These are phyloP conservation scores for Vidua chalybeata DNA, from an alignment of 2,113 vertebrate species.

Conservation along the genomic window DNA sequence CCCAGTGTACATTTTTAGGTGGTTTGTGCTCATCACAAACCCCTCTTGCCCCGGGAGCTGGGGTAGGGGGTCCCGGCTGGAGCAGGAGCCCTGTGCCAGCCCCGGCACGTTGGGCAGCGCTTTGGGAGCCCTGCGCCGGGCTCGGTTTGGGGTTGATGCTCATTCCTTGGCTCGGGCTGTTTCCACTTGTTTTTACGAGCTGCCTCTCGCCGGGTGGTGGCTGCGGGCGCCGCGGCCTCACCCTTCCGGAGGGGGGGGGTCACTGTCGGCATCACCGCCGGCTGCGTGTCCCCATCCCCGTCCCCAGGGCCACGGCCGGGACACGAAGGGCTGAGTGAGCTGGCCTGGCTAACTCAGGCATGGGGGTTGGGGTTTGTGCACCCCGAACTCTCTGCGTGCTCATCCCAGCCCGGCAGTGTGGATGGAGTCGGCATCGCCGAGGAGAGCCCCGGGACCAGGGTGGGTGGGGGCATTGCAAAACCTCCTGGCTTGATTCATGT, in stretches of 20 bases:
- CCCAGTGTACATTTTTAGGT: rapidly evolving
- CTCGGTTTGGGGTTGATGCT: background rate
- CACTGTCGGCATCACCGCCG: rapidly evolving
- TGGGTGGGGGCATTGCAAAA: background rate
- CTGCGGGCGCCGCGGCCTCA: background rate
- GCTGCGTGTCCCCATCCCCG: background rate
- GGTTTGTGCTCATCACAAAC: background rate
- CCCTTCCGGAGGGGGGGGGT: background rate
- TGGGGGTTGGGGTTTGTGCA: background rate
- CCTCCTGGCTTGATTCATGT: background rate
- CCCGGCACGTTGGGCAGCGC: rapidly evolving
- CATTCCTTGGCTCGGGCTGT: background rate
- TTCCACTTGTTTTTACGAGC: background rate
- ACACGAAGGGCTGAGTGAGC: rapidly evolving
- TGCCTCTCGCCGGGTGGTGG: conserved; percentile 11
- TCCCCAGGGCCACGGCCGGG: background rate
- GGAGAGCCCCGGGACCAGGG: background rate
- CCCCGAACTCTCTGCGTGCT: background rate
- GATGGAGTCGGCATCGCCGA: background rate
- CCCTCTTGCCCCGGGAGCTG: rapidly evolving
- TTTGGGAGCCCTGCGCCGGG: rapidly evolving
- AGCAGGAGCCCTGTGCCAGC: background rate
- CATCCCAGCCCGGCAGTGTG: rapidly evolving
- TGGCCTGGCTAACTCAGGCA: rapidly evolving
- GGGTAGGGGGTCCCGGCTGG: background rate